Percentiles rank a stretch among this genome's conserved stretches.
These are phyloP conservation scores for Aviceda subcristata DNA, from an alignment of 2,113 vertebrate genomes.

Conservation along the genomic window DNA sequence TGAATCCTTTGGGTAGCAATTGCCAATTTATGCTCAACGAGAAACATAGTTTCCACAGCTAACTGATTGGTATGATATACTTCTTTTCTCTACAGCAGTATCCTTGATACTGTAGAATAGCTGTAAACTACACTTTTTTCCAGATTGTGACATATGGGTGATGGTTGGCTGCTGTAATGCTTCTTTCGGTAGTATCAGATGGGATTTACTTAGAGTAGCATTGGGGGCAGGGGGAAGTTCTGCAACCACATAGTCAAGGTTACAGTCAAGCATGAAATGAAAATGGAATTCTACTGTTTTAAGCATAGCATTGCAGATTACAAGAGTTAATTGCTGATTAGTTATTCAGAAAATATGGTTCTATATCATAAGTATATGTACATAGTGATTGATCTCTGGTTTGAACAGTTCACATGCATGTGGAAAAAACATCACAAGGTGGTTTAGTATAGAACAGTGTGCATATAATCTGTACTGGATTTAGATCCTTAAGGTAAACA, in stretches of 20 bases:
- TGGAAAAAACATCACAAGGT: fast-evolving
- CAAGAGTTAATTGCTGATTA: background rate
- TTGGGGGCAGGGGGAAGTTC: background rate
- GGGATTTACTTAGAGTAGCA: background rate
- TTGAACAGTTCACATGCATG: background rate
- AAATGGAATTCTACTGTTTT: background rate
- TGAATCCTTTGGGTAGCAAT: background rate
- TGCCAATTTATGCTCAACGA: background rate
- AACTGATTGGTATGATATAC: background rate
- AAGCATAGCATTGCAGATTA: background rate
- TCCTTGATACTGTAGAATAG: background rate
- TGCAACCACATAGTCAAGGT: background rate
- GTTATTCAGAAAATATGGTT: background rate
- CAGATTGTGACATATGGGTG: background rate
- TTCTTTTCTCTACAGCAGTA: background rate
- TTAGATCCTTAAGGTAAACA: background rate
- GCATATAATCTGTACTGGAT: background rate
- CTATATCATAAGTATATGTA: background rate
- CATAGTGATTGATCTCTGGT: background rate
- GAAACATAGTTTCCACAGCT: background rate
- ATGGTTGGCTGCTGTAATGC: background rate
- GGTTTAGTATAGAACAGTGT: background rate
- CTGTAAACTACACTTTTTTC: background rate
- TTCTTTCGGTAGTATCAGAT: background rate
- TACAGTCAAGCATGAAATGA: background rate